Conservation (phyloP, 2,113 vertebrate species). For the Eptatretus burgeri region DNA sequence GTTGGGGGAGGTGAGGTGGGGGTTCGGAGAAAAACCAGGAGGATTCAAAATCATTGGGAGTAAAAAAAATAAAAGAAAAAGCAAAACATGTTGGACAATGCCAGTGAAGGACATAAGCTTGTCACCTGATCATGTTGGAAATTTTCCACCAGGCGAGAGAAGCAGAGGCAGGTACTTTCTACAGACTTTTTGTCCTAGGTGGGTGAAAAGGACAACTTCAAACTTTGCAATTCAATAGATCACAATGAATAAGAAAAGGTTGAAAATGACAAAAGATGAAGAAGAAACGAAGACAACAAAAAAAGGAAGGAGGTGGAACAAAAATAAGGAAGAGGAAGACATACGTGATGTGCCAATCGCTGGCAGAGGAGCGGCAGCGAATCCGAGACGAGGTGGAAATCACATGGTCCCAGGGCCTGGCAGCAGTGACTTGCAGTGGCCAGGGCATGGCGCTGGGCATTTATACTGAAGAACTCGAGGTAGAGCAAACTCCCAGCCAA, state of each 20-base stretch:
- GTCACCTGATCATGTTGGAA: slow-evolving; percentile 91
- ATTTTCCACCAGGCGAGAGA: slow-evolving; percentile 87
- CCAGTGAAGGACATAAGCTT: not conserved
- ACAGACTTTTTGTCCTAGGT: slow-evolving; percentile 88
- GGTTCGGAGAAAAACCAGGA: not conserved
- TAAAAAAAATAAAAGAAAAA: not conserved
- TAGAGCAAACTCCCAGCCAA: slow-evolving; percentile 81
- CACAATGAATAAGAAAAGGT: not conserved
- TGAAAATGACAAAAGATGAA: not conserved
- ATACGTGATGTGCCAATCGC: slow-evolving; percentile 85
- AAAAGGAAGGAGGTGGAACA: no score
- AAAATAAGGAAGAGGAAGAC: not conserved
- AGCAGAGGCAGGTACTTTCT: slow-evolving; percentile 98
- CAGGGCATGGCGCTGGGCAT: slow-evolving; percentile 88
- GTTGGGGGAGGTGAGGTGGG: not conserved
- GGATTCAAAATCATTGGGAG: not conserved
- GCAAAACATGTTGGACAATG: not conserved
- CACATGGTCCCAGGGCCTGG: slow-evolving; percentile 89
- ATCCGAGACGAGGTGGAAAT: slow-evolving; percentile 96
- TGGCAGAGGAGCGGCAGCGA: slow-evolving; percentile 83
- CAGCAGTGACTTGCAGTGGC: slow-evolving; percentile 97
- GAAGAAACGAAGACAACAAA: no score
- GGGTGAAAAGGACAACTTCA: no score
- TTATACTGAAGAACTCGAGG: slow-evolving; percentile 98
- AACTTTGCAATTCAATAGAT: no score